Percentiles rank a stretch among this genome's conserved stretches.
Evolutionary conservation across 2,888 invertebrate species (phyloP).

Genomic region (Adineta ricciae): DNA sequence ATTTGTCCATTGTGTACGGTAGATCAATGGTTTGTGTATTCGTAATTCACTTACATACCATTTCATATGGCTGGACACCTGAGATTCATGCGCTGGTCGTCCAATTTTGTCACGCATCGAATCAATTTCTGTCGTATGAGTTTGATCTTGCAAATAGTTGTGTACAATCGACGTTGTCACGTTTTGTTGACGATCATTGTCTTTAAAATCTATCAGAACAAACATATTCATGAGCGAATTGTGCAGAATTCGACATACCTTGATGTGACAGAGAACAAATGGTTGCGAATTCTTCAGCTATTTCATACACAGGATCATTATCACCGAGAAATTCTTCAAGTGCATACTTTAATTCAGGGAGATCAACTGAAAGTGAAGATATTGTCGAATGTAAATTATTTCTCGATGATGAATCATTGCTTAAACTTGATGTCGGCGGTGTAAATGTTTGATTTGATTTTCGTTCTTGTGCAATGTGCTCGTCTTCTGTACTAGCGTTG

Average conservation of each 20-base stretch:
- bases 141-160: neutral
- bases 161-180: neutral
- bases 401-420: neutral
- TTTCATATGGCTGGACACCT: neutral
- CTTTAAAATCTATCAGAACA: neutral
- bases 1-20: neutral
- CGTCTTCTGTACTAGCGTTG: neutral
- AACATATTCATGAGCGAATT: neutral
- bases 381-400: neutral
- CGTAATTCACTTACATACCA: constrained; percentile 19
- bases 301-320: neutral
- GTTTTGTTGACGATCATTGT: neutral
- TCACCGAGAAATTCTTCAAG: neutral
- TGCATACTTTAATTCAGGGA: neutral
- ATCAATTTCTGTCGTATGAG: neutral
- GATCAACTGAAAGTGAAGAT: neutral
- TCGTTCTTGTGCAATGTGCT: neutral
- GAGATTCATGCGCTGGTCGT: neutral
- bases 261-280: neutral
- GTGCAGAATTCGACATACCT: neutral
- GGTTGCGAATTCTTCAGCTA: neutral
- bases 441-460: neutral
- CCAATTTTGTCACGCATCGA: neutral
- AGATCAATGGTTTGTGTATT: neutral
- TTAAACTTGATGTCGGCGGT: neutral